Percentiles rank a stretch among this genome's conserved stretches.
Conservation (phyloP, 2,888 invertebrate species). For the Drosophila mercatorum region DNA sequence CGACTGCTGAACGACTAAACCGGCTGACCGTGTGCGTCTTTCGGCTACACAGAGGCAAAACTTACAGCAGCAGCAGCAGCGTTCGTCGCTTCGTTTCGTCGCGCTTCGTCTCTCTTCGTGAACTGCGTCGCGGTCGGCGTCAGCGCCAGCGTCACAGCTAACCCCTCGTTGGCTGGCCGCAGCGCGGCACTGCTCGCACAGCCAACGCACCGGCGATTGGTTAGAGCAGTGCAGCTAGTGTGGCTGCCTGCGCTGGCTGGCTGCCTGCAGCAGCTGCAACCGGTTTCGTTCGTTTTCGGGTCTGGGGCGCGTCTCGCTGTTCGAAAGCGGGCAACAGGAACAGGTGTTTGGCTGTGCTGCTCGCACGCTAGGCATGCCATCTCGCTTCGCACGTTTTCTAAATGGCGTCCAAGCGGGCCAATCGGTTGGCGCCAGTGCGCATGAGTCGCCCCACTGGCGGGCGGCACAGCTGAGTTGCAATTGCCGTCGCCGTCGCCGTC, state of each 20-base stretch:
- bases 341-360: constrained; percentile 69
- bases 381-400: constrained; percentile 69
- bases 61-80: constrained; percentile 31
- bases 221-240: constrained; percentile 47
- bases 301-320: constrained; percentile 40
- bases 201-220: background rate
- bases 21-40: constrained; percentile 60
- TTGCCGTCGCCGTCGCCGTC: constrained; percentile 39
- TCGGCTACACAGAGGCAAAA: constrained; percentile 38
- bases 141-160: constrained; percentile 45
- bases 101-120: constrained; percentile 32
- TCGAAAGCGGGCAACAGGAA: constrained; percentile 60
- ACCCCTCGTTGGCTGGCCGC: constrained; percentile 49
- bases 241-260: background rate
- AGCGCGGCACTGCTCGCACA: constrained; percentile 22
- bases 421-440: constrained; percentile 82
- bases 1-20: constrained; percentile 85
- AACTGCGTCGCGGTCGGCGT: constrained; percentile 23
- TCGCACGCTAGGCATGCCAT: constrained; percentile 50
- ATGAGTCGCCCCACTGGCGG: constrained; percentile 68
- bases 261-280: constrained; percentile 52
- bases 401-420: constrained; percentile 84
- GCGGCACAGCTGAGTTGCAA: constrained; percentile 31
- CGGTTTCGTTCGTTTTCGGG: constrained; percentile 48
- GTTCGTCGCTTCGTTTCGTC: constrained; percentile 13